Evolutionary conservation across 2,888 invertebrate species (phyloP).

Genomic region (Taenaris catops): DNA sequence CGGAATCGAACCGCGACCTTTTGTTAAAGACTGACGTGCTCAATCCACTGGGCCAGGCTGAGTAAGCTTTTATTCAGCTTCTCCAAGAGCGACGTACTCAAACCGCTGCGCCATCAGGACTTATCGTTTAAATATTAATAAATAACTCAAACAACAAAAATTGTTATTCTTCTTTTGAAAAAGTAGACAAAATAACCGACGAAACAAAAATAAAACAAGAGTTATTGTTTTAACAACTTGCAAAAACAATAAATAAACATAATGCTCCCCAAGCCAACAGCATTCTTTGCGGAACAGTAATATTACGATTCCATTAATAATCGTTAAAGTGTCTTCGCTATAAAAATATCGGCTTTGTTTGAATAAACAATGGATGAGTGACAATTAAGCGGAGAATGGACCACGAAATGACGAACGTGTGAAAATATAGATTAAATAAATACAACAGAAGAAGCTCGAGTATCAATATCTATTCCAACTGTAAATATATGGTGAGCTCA

Average conservation of each 20-base stretch:
- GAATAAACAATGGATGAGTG: constrained; percentile 66
- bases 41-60: too few relatives aligned
- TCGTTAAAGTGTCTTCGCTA: constrained; percentile 61
- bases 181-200: too few relatives aligned
- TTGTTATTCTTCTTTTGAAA: too few relatives aligned
- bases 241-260: constrained; percentile 28
- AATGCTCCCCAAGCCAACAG: constrained; percentile 20
- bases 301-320: constrained; percentile 53
- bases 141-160: too few relatives aligned
- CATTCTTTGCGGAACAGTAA: constrained; percentile 31
- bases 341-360: constrained; percentile 69
- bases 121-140: too few relatives aligned
- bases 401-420: constrained; percentile 58
- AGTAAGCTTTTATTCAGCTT: too few relatives aligned
- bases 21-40: too few relatives aligned
- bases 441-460: background rate
- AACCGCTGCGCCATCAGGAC: too few relatives aligned
- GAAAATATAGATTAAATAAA: constrained; percentile 45
- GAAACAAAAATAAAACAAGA: constrained; percentile 1
- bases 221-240: background rate
- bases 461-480: too few relatives aligned
- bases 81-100: too few relatives aligned
- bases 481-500: too few relatives aligned
- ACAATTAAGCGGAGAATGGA: constrained; percentile 61
- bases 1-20: too few relatives aligned